A percentile compares a stretch with the other conserved stretches of the same genome.
phyloP scores from a whole-genome alignment of 2,113 vertebrate species.

The Mobula birostris region DNA sequence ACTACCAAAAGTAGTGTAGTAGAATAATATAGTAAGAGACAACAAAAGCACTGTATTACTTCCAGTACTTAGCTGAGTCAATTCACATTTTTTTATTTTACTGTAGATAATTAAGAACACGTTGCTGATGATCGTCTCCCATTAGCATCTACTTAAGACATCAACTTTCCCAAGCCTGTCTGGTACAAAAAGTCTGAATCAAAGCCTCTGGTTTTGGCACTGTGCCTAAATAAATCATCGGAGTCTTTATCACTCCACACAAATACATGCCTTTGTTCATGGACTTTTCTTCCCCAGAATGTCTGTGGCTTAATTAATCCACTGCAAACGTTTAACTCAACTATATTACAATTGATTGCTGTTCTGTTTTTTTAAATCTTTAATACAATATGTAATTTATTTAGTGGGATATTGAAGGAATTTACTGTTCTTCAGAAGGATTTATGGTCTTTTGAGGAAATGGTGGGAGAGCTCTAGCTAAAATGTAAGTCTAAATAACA shows the following conservation, averaged over 20 bases:
- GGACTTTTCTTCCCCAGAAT: conserved; percentile 52
- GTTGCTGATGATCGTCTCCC: conserved; percentile 44
- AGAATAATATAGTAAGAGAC: conserved; percentile 69
- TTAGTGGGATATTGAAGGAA: conserved; percentile 1
- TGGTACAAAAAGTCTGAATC: conserved; percentile 70
- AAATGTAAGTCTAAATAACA: background rate
- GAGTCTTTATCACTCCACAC: conserved; percentile 58
- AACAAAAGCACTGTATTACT: conserved; percentile 71
- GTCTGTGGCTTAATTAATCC: conserved; percentile 36
- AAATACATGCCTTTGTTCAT: conserved; percentile 59
- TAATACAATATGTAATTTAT: background rate
- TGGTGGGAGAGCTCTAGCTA: background rate
- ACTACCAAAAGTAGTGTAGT: conserved; percentile 40
- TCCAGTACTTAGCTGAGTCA: conserved; percentile 68
- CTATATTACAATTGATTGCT: conserved; percentile 34
- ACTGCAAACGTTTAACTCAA: conserved; percentile 31
- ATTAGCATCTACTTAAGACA: conserved; percentile 68
- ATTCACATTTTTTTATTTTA: conserved; percentile 62
- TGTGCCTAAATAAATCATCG: conserved; percentile 71
- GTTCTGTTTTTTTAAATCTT: background rate
- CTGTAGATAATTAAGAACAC: conserved; percentile 74
- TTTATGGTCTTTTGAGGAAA: conserved; percentile 13
- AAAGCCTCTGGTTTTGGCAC: conserved; percentile 70
- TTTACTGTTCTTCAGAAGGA: background rate
- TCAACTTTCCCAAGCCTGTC: conserved; percentile 73